Percentiles rank a stretch among this genome's conserved stretches.
Evolutionary conservation across 1,140 invertebrate species (phyloP).

Genomic region (Armadillidium nasatum): DNA sequence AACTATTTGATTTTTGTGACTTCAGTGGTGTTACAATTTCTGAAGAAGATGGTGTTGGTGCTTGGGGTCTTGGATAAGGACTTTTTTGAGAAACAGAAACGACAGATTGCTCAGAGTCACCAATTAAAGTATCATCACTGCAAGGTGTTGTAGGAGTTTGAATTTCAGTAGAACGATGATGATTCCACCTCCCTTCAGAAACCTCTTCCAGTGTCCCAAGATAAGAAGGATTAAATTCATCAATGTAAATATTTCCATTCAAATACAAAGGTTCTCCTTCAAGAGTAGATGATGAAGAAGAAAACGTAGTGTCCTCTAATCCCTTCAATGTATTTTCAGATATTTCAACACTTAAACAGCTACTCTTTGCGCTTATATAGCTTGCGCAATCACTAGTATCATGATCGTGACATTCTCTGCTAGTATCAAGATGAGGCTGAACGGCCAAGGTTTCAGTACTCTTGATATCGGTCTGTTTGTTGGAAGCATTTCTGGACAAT

Average conservation of each 20-base stretch:
- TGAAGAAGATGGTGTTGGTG: neutral
- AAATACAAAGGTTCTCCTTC: slow-evolving; percentile 1
- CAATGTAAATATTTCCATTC: neutral
- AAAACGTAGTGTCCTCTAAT: neutral
- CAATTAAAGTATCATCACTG: neutral
- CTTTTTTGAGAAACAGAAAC: neutral
- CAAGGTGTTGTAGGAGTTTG: neutral
- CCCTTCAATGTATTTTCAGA: neutral
- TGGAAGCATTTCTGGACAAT: neutral
- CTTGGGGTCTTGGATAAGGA: neutral
- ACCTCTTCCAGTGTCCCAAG: neutral
- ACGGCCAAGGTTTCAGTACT: neutral
- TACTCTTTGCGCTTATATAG: neutral
- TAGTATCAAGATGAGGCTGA: neutral
- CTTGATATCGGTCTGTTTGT: neutral
- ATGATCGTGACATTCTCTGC: neutral
- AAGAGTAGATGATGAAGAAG: neutral
- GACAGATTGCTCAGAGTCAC: neutral
- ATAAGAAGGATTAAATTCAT: neutral
- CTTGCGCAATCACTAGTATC: neutral
- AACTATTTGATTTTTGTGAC: neutral
- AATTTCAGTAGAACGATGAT: neutral
- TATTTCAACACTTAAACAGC: neutral
- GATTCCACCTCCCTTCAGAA: neutral
- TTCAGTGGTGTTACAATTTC: neutral